Evolutionary conservation across 2,888 invertebrate species (phyloP).

Genomic region (Dasysyrphus albostriatus): DNA sequence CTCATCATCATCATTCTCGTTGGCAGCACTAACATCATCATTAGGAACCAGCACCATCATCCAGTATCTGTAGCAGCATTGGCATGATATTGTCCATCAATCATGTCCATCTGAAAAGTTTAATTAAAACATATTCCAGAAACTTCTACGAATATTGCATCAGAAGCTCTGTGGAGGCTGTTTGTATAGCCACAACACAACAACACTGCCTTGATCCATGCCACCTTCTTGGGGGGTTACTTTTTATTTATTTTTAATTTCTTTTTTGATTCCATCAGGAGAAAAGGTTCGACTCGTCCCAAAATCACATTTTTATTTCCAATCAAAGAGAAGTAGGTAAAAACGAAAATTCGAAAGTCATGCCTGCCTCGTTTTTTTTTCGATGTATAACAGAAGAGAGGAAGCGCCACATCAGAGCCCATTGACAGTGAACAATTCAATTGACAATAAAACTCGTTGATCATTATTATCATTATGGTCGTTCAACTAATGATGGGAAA

Average conservation of each 20-base stretch:
- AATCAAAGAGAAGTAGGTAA: neutral
- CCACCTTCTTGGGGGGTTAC: neutral
- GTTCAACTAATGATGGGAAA: conserved; percentile 1
- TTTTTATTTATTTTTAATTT: conserved; percentile 9
- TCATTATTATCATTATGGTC: neutral
- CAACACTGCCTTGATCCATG: neutral
- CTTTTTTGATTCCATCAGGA: neutral
- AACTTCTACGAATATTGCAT: conserved; percentile 7
- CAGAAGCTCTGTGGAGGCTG: neutral
- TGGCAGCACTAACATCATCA: conserved; percentile 16
- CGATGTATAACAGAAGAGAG: neutral
- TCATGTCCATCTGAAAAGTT: conserved; percentile 58
- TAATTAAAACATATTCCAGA: conserved; percentile 63
- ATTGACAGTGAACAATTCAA: neutral
- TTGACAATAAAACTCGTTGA: neutral
- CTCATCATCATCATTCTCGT: conserved; percentile 1
- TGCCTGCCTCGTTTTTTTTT: neutral
- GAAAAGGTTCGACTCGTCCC: conserved; percentile 36
- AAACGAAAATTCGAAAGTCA: neutral
- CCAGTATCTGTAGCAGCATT: neutral
- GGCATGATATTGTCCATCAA: conserved; percentile 50
- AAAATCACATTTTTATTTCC: conserved; percentile 23
- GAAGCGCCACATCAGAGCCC: neutral
- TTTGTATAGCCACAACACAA: neutral
- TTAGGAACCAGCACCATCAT: conserved; percentile 3